These are phyloP conservation scores for Pempheris klunzingeri DNA, from an alignment of 2,797 vertebrate genomes.

Conservation along the genomic window DNA sequence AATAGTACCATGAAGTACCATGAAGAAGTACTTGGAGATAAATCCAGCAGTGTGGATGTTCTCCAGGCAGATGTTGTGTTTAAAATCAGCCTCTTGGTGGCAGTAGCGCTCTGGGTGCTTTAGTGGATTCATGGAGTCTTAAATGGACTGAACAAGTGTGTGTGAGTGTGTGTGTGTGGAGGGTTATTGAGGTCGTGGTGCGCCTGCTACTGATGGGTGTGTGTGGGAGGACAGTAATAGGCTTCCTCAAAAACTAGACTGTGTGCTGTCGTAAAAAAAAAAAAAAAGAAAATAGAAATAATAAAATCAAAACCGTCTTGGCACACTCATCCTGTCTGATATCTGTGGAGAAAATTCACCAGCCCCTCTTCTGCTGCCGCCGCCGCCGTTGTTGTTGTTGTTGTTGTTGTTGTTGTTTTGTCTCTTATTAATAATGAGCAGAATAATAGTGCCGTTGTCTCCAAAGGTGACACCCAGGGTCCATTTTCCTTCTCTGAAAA, in stretches of 20 bases:
- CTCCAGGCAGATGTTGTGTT: background rate
- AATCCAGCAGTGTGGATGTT: background rate
- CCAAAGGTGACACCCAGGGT: background rate
- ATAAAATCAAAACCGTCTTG: conserved; percentile 62
- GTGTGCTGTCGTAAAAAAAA: conserved; percentile 64
- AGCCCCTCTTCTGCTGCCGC: conserved; percentile 41
- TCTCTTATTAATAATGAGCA: conserved; percentile 37
- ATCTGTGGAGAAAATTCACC: conserved; percentile 56
- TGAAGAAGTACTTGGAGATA: too few species aligned
- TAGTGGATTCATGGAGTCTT: background rate
- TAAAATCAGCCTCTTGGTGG: conserved; percentile 61
- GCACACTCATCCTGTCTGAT: conserved; percentile 66
- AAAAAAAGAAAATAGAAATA: conserved; percentile 35
- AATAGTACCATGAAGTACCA: too few species aligned
- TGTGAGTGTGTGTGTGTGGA: conserved; percentile 54
- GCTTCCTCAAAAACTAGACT: conserved; percentile 80
- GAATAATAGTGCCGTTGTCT: conserved; percentile 29
- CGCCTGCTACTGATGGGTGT: conserved; percentile 77
- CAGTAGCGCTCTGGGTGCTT: conserved; percentile 55
- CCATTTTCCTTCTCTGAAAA: conserved; percentile 30
- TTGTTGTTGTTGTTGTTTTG: conserved; percentile 24
- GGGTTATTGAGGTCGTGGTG: conserved; percentile 81
- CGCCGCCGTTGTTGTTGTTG: conserved; percentile 19
- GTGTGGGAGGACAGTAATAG: conserved; percentile 81
- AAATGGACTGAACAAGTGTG: conserved; percentile 39